Percentiles rank a stretch among this genome's conserved stretches.
phyloP scores from a whole-genome alignment of 2,113 vertebrate genomes.

The Poeciliopsis prolifica region DNA sequence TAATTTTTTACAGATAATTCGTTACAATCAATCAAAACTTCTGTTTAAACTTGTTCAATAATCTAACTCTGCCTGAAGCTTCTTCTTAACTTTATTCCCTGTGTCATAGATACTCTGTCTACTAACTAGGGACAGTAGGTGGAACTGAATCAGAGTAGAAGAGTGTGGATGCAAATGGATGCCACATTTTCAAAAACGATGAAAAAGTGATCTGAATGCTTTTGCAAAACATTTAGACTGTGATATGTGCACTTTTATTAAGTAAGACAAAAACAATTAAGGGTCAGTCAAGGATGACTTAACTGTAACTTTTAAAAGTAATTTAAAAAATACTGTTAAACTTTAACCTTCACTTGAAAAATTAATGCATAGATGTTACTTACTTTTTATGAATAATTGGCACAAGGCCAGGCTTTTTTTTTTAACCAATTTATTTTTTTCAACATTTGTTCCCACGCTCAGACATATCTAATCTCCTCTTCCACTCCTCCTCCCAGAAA shows the following conservation, averaged over 20 bases:
- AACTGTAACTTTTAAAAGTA: not conserved
- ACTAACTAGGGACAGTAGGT: too few relatives aligned
- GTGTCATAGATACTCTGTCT: not conserved
- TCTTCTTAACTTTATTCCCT: not conserved
- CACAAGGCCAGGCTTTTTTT: constrained; percentile 34
- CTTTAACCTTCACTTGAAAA: not conserved
- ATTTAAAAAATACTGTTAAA: not conserved
- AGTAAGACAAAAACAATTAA: not conserved
- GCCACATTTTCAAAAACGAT: not conserved
- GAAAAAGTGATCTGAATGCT: not conserved
- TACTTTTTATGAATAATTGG: constrained; percentile 3
- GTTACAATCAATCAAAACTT: not conserved
- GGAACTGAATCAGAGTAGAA: too few relatives aligned
- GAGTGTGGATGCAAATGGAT: too few relatives aligned
- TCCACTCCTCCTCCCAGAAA: constrained; percentile 17
- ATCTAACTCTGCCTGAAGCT: not conserved
- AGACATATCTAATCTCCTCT: constrained; percentile 21
- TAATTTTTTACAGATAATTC: not conserved
- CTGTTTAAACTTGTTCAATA: not conserved
- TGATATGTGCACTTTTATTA: not conserved
- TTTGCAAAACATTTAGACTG: not conserved
- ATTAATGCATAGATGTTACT: not conserved
- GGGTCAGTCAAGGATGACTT: not conserved
- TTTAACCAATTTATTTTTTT: constrained; percentile 16
- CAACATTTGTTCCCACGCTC: constrained; percentile 23